These are phyloP conservation scores for Lasioglossum villosulum DNA, from an alignment of 2,888 invertebrate genomes.

Conservation along the genomic window DNA sequence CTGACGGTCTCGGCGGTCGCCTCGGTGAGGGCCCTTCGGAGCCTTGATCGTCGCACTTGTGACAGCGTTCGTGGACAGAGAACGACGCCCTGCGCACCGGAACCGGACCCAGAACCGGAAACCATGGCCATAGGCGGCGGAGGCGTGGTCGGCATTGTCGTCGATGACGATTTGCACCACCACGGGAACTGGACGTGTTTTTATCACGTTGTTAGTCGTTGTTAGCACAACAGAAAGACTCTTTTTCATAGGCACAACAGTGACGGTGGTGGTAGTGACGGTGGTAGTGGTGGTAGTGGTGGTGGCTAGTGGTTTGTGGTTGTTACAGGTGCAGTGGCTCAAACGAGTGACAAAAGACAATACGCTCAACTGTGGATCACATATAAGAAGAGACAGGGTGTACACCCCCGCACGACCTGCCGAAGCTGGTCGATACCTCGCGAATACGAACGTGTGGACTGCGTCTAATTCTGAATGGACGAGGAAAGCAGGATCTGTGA, in stretches of 20 bases:
- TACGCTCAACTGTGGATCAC: constrained; percentile 15
- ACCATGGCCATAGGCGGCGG: constrained; percentile 68
- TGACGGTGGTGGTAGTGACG: constrained; percentile 19
- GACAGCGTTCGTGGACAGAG: constrained; percentile 96
- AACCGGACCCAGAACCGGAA: constrained; percentile 71
- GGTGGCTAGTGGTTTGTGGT: not conserved
- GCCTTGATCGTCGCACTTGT: constrained; percentile 93
- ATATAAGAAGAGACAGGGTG: constrained; percentile 35
- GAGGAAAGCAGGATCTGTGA: not conserved
- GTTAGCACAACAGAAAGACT: constrained; percentile 23
- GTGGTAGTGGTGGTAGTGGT: not conserved
- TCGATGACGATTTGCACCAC: constrained; percentile 84
- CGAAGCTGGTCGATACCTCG: constrained; percentile 9
- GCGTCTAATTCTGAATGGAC: constrained; percentile 7
- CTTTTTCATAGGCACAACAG: constrained; percentile 33
- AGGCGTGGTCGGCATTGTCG: constrained; percentile 80
- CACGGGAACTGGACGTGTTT: constrained; percentile 83
- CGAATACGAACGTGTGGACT: not conserved
- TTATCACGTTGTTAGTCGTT: constrained; percentile 72
- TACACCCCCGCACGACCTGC: not conserved
- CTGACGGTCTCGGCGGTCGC: constrained; percentile 94
- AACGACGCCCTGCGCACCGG: constrained; percentile 87
- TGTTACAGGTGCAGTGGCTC: constrained; percentile 42
- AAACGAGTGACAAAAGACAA: constrained; percentile 42
- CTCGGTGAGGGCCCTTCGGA: constrained; percentile 95